Conservation (phyloP, 2,797 vertebrate species). For the Adelosebastes latens region DNA sequence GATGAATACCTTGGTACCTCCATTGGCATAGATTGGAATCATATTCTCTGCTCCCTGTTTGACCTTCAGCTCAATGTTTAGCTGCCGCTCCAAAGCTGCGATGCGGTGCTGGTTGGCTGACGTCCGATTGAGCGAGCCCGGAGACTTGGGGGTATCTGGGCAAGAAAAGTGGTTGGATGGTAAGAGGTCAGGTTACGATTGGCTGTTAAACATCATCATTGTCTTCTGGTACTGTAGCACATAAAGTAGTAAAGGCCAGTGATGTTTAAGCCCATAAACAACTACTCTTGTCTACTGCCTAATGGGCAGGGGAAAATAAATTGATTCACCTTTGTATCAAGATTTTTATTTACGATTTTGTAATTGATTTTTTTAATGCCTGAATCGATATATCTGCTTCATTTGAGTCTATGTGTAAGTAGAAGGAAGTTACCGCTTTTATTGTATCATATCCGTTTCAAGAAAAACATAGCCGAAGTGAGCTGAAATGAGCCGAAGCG, state of each 20-base stretch:
- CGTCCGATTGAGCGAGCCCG: slow-evolving; percentile 64
- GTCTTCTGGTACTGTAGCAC: neutral
- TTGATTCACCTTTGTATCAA: neutral
- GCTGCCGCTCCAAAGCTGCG: slow-evolving; percentile 89
- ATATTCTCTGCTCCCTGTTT: slow-evolving; percentile 95
- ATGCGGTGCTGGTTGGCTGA: slow-evolving; percentile 84
- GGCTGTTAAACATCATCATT: neutral
- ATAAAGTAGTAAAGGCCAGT: neutral
- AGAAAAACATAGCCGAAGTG: neutral
- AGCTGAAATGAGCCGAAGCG: neutral
- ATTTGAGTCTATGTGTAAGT: neutral
- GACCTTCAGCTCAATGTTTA: slow-evolving; percentile 94
- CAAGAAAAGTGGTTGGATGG: neutral
- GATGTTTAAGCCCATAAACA: neutral
- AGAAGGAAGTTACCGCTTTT: neutral
- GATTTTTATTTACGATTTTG: neutral
- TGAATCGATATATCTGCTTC: neutral
- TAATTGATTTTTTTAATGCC: neutral
- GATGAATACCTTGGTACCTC: slow-evolving; percentile 83
- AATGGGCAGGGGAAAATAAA: neutral
- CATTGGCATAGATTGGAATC: slow-evolving; percentile 92
- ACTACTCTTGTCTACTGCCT: neutral
- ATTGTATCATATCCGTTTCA: neutral
- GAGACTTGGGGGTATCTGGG: slow-evolving; percentile 79
- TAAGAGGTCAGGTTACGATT: neutral